These are phyloP conservation scores for Holcopasites calliopsidis DNA, from an alignment of 1,140 invertebrate genomes.

Conservation along the genomic window DNA sequence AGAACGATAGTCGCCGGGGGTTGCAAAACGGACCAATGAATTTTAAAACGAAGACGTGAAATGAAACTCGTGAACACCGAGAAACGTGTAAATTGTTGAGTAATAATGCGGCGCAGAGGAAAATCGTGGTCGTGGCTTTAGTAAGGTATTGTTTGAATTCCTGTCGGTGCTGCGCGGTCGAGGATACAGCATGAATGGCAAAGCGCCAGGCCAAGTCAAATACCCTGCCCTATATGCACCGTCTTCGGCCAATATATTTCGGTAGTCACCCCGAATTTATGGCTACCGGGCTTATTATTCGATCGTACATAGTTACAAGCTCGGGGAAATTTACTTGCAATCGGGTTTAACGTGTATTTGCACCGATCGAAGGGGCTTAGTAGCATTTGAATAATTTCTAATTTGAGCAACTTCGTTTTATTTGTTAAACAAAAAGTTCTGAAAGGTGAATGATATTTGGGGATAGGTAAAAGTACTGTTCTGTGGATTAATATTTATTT, in stretches of 20 bases:
- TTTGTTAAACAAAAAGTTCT: no score
- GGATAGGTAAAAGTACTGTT: no score
- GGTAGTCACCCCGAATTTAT: slow-evolving; percentile 46
- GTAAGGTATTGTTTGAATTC: slow-evolving; percentile 59
- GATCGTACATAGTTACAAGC: not conserved
- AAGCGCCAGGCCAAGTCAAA: slow-evolving; percentile 55
- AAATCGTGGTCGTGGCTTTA: slow-evolving; percentile 37
- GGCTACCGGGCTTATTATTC: slow-evolving; percentile 26
- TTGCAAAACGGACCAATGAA: not conserved
- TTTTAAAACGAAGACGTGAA: not conserved
- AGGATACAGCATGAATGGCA: slow-evolving; percentile 52
- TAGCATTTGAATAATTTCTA: no score
- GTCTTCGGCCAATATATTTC: slow-evolving; percentile 45
- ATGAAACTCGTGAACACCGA: slow-evolving; percentile 12
- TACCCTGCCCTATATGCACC: slow-evolving; percentile 52
- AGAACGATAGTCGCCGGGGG: no score
- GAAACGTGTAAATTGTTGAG: slow-evolving; percentile 5
- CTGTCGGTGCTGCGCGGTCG: slow-evolving; percentile 33
- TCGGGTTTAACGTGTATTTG: not conserved
- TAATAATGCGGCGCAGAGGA: slow-evolving; percentile 5
- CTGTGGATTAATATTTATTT: no score
- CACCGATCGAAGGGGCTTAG: no score
- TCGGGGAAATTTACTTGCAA: not conserved
- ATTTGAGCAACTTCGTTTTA: no score
- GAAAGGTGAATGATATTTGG: no score